phyloP scores from a whole-genome alignment of 2,888 invertebrate species.

The Cryptocheilus praepositus region DNA sequence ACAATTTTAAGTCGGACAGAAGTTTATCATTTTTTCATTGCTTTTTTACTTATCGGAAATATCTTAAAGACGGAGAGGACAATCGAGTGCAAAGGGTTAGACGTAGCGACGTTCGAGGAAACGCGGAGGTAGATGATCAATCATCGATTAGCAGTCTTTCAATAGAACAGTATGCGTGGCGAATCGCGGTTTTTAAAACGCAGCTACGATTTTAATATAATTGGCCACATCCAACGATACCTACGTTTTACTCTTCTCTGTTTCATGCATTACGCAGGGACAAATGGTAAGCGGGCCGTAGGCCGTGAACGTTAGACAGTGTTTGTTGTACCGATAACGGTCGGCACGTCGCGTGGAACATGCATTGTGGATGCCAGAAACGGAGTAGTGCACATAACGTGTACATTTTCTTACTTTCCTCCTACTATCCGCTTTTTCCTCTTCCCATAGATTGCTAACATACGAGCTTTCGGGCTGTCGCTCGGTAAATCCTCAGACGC shows the following conservation, averaged over 20 bases:
- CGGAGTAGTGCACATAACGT: constrained; percentile 41
- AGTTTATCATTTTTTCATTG: too few species aligned
- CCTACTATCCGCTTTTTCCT: neutral
- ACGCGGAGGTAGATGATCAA: too few species aligned
- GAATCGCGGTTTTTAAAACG: constrained; percentile 50
- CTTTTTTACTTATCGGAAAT: too few species aligned
- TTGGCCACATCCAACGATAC: constrained; percentile 18
- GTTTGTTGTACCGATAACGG: constrained; percentile 30
- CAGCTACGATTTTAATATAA: constrained; percentile 49
- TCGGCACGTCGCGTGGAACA: constrained; percentile 18
- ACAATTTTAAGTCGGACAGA: too few species aligned
- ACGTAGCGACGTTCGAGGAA: too few species aligned
- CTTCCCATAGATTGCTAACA: too few species aligned
- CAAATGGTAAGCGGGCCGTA: constrained; percentile 69
- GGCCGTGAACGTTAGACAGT: constrained; percentile 26
- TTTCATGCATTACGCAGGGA: constrained; percentile 71
- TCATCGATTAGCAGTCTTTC: too few species aligned
- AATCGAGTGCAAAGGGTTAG: too few species aligned
- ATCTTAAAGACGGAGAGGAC: too few species aligned
- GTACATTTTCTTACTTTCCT: neutral
- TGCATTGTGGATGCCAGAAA: constrained; percentile 36
- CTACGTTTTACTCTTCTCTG: constrained; percentile 57
- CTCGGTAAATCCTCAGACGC: too few species aligned
- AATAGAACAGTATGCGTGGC: too few species aligned
- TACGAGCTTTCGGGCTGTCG: too few species aligned